Base-by-base conservation (phyloP, 2,888 invertebrate species). In the Blomia tropicalis region DNA sequence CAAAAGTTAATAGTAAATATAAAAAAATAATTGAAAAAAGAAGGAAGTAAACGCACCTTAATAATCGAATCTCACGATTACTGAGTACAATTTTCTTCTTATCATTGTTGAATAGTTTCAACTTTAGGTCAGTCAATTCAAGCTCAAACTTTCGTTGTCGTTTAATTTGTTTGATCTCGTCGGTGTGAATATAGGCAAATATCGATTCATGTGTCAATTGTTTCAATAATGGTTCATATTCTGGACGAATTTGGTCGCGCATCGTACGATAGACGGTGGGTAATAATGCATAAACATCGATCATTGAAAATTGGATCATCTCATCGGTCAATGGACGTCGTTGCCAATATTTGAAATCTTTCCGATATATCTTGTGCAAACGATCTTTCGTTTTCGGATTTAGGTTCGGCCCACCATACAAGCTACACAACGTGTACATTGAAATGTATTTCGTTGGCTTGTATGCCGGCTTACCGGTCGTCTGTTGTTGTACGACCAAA, bases 361-460 rank as follows among this genome's bases (percentile, higher is more conserved):
- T 66, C 4, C 71, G 66, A 53, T 66, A 69, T 31, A 66, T 63
- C 47, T 68, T 70, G 58, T 70, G 69, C 65, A 72, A 69, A 72
- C 88, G 87, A 72, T 91, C 90, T 73, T 90, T 93, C 75, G 90
- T 82, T 1, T 89, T 87, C 76, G 91, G 92, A 71, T 83, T 80
- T 7, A 36, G n/a, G 3, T 22, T 31, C 0, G 87, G 85, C 56
- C 87, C 87, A 71, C 84, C 85, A 73, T 91, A 89, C 66, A 83
- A 79, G 74, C 90, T 86, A 75, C 92, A 92, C 61, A 95, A 78
- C 60, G 90, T 86, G 77, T 90, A 89, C 63, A 93, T 78, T 69
- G 89, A 88, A 56, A 91, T 83, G 73, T 88, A 88, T 76, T 92
- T 91, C 60, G 90, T 88, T 27, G 56, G 56, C 78, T 93, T 93